Evolutionary conservation across 2,113 vertebrate genomes (phyloP).

Genomic region (Alethe castanea): DNA sequence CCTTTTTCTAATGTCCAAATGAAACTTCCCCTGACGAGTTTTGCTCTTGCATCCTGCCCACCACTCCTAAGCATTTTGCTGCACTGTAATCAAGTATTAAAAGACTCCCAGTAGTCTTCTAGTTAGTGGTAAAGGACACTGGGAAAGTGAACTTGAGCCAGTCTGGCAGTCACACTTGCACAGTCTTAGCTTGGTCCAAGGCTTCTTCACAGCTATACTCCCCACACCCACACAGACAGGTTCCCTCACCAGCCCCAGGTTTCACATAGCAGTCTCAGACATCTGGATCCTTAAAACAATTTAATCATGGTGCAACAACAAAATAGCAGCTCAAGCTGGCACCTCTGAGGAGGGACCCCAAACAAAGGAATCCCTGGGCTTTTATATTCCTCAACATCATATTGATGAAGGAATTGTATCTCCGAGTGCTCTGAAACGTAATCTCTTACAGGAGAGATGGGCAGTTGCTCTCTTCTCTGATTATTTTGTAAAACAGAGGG

Average conservation of each 20-base stretch:
- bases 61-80: neutral
- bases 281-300: neutral
- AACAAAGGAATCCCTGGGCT: neutral
- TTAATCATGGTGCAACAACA: neutral
- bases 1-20: neutral
- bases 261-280: neutral
- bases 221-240: neutral
- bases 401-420: neutral
- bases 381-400: neutral
- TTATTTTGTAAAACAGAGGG: neutral
- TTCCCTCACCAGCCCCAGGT: neutral
- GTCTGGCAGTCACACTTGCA: neutral
- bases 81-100: neutral
- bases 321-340: neutral
- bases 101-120: neutral
- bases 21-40: neutral
- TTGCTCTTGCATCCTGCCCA: neutral
- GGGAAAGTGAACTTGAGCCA: neutral
- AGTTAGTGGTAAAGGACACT: neutral
- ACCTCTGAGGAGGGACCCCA: neutral
- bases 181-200: neutral
- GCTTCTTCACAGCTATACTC: no score
- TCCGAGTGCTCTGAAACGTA: neutral
- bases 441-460: neutral
- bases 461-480: neutral